These are phyloP conservation scores for Gavialis gangeticus DNA, from an alignment of 2,113 vertebrate genomes.

Conservation along the genomic window DNA sequence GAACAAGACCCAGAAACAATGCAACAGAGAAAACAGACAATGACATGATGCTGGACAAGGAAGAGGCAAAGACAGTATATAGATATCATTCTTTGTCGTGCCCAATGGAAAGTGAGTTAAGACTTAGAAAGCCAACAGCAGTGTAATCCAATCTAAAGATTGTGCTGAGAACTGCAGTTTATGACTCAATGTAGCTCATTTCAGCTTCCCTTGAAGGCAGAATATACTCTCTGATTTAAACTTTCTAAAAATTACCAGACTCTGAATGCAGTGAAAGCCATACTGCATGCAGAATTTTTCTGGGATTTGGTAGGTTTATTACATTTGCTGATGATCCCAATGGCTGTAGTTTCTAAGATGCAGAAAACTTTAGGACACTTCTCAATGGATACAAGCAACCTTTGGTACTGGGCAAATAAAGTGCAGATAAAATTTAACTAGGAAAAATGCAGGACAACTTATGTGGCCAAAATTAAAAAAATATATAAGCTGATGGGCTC, in stretches of 20 bases:
- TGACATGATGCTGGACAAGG: not conserved
- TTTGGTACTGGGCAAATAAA: not conserved
- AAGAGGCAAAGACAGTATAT: not conserved
- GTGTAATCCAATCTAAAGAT: not conserved
- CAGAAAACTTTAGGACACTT: not conserved
- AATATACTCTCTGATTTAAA: not conserved
- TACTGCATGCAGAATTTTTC: not conserved
- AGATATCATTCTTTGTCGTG: not conserved
- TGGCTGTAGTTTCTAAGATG: not conserved
- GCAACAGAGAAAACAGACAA: not conserved
- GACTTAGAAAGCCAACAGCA: not conserved
- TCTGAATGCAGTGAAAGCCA: not conserved
- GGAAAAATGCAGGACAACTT: slow-evolving; percentile 30
- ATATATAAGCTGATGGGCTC: slow-evolving; percentile 10
- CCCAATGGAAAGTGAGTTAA: not conserved
- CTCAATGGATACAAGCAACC: not conserved
- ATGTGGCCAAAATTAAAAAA: slow-evolving; percentile 43
- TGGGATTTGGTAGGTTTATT: not conserved
- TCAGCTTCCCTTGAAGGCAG: not conserved
- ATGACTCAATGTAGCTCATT: not conserved
- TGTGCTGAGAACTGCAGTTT: not conserved
- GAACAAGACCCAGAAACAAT: not conserved
- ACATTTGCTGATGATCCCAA: not conserved
- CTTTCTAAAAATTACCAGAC: not conserved
- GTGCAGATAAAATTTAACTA: slow-evolving; percentile 14